Evolutionary conservation across 2,888 invertebrate genomes (phyloP).

Genomic region (Drosophila testacea): DNA sequence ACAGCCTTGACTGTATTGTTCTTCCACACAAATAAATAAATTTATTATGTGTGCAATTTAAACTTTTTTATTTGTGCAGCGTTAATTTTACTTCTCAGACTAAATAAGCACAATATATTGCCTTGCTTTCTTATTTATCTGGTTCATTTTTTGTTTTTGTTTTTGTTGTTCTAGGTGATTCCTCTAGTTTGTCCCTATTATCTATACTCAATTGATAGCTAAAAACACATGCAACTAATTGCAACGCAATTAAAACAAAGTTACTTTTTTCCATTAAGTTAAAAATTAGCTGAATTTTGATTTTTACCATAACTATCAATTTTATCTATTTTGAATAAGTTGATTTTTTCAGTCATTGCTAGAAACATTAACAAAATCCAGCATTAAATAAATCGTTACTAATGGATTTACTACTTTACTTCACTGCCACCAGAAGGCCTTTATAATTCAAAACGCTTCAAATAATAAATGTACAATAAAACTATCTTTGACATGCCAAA

Average conservation of each 20-base stretch:
- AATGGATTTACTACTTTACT: too few species aligned
- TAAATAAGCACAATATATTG: constrained; percentile 22
- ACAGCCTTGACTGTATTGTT: constrained; percentile 33
- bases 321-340: background rate
- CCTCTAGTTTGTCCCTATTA: constrained; percentile 1
- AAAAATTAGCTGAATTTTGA: background rate
- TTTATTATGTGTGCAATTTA: constrained; percentile 75
- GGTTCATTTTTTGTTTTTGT: constrained; percentile 1
- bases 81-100: constrained; percentile 44
- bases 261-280: background rate
- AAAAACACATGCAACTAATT: background rate
- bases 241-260: background rate
- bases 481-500: too few species aligned
- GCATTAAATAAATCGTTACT: too few species aligned
- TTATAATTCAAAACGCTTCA: background rate
- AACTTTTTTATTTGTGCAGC: constrained; percentile 64
- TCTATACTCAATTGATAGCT: background rate
- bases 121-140: constrained; percentile 2
- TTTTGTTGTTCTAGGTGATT: background rate
- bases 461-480: too few species aligned
- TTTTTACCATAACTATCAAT: background rate
- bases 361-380: background rate
- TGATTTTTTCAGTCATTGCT: too few species aligned
- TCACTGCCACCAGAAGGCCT: too few species aligned
- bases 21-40: constrained; percentile 55